Evolutionary conservation across 2,113 vertebrate genomes (phyloP).

Genomic region (Epinephelus fuscoguttatus): DNA sequence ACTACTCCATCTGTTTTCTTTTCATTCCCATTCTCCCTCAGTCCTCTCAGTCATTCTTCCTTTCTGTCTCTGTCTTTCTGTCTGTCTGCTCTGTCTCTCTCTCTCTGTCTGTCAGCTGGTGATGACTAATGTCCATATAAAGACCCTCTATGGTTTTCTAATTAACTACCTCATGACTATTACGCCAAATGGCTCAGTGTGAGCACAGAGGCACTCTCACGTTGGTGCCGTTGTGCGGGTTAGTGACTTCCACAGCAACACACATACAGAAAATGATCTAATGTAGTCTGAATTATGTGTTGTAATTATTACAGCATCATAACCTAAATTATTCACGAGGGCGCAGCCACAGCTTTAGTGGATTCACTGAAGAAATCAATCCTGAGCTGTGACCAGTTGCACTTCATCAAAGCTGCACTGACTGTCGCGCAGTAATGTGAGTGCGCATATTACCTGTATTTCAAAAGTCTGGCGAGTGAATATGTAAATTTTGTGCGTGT

Average conservation of each 20-base stretch:
- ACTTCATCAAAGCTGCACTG: slow-evolving; percentile 15
- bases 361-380: slow-evolving; percentile 7
- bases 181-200: slow-evolving; percentile 22
- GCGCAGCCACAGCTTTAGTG: neutral
- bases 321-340: neutral
- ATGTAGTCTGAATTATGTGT: slow-evolving; percentile 1
- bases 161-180: slow-evolving; percentile 41
- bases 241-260: slow-evolving; percentile 6
- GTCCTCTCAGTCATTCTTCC: neutral
- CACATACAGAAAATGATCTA: neutral
- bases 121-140: slow-evolving; percentile 53
- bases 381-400: neutral
- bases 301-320: slow-evolving; percentile 33
- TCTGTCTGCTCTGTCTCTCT: neutral
- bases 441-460: slow-evolving; percentile 5
- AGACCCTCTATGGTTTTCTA: slow-evolving; percentile 49
- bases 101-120: neutral
- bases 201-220: neutral
- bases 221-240: neutral
- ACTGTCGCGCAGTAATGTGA: slow-evolving; percentile 1
- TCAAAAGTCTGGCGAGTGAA: neutral
- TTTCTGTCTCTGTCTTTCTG: neutral
- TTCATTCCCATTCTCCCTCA: neutral
- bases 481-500: slow-evolving; percentile 24
- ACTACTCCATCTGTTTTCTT: neutral